Evolutionary conservation across 2,888 invertebrate species (phyloP).

Genomic region (Emmelina monodactyla): DNA sequence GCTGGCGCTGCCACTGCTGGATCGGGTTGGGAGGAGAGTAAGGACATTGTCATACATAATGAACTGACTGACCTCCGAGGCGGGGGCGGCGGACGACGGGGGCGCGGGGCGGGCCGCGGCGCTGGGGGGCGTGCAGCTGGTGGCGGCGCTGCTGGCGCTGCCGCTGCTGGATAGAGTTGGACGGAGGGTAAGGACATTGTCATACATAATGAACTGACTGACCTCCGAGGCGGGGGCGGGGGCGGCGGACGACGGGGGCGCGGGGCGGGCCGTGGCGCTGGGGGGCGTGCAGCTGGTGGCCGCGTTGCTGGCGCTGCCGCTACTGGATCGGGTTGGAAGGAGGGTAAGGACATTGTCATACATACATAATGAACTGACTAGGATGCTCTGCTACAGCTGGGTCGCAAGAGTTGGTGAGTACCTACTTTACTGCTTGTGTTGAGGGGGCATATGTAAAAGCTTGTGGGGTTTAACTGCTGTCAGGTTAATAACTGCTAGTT

Average conservation of each 20-base stretch:
- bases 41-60: too few relatives aligned
- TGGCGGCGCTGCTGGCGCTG: conserved; percentile 28
- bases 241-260: conserved; percentile 21
- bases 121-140: conserved; percentile 31
- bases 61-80: too few relatives aligned
- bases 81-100: conserved; percentile 27
- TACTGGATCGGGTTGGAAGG: conserved; percentile 37
- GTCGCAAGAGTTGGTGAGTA: too few relatives aligned
- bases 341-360: too few relatives aligned
- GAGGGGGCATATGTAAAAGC: too few relatives aligned
- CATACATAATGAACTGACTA: too few relatives aligned
- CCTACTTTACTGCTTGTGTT: too few relatives aligned
- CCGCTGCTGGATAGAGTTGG: conserved; percentile 38
- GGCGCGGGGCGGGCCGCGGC: conserved; percentile 26
- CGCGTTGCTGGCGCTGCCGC: conserved; percentile 28
- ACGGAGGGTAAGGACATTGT: conserved; percentile 35
- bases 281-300: conserved; percentile 32
- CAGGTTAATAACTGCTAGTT: too few relatives aligned
- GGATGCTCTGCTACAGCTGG: too few relatives aligned
- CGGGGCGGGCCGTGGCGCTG: conserved; percentile 29
- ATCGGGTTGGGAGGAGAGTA: conserved; percentile 37
- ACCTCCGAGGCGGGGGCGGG: conserved; percentile 35
- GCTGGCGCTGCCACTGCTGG: conserved; percentile 32
- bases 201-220: too few relatives aligned
- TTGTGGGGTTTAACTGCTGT: too few relatives aligned